phyloP scores from a whole-genome alignment of 2,888 invertebrate genomes.

The Hemistola chrysoprasaria region DNA sequence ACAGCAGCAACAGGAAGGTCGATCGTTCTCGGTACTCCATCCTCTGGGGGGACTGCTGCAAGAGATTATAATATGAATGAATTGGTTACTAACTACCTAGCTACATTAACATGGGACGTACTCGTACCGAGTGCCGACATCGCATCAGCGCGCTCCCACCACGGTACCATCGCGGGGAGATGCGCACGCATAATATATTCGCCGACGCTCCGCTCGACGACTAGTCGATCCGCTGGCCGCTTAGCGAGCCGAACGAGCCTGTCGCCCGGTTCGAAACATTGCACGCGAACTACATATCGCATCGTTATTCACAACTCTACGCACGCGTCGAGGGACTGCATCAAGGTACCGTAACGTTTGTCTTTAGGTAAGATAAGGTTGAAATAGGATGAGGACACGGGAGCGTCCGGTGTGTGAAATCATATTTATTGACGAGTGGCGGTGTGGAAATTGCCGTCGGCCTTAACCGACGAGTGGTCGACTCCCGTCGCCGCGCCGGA shows the following conservation, averaged over 20 bases:
- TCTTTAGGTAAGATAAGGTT: conserved; percentile 4
- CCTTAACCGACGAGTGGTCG: conserved; percentile 45
- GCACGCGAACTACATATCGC: conserved; percentile 39
- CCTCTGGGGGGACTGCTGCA: conserved; percentile 3
- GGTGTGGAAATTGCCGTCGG: conserved; percentile 55
- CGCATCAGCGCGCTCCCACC: conserved; percentile 53
- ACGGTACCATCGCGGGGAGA: conserved; percentile 64
- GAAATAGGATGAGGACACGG: conserved; percentile 20
- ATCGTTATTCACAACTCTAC: conserved; percentile 45
- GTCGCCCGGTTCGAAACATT: conserved; percentile 33
- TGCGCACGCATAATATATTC: conserved; percentile 80
- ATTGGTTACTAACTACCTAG: conserved; percentile 38
- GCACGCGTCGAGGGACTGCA: conserved; percentile 35
- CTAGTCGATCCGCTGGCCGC: conserved; percentile 68
- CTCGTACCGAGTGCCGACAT: conserved; percentile 34
- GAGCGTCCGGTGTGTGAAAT: conserved; percentile 32
- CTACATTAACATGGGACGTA: conserved; percentile 23
- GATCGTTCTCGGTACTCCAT: conserved; percentile 9
- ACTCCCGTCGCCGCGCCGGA: conserved; percentile 36
- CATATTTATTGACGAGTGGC: conserved; percentile 32
- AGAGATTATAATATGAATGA: conserved; percentile 38
- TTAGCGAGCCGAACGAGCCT: conserved; percentile 49
- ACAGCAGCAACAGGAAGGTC: conserved; percentile 2
- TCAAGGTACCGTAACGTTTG: conserved; percentile 46
- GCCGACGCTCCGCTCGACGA: conserved; percentile 52